Base-by-base conservation (phyloP, 2,113 vertebrate species). In the Scopus umbretta region DNA sequence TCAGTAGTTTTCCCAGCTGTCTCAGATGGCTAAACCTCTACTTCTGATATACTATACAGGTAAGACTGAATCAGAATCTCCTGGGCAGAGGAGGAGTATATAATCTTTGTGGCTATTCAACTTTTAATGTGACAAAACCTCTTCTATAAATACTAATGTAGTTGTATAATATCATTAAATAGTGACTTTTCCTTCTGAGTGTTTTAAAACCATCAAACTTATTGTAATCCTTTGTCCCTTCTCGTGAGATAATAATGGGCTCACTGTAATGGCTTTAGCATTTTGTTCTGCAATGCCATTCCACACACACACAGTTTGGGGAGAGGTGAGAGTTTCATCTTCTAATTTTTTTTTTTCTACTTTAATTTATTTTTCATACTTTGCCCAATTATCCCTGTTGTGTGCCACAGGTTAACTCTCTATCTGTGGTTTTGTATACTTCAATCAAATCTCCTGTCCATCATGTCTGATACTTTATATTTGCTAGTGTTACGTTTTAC, bases 271-370 rank as follows among this genome's bases (percentile, higher is more conserved):
- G 27, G 14, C 29, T 68, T 90, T 22, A 40, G 20, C 47, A 9
- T 61, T 62, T 38, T 79, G 17, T n/a, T 81, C 26, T 75, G 32
- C 49, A 9, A 45, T 49, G 40, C 34, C 58, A 6, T 12, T 45
- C n/a, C 17, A 21, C 1, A 1, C 21, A 17, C 3, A 3, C 6
- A 3, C 13, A 29, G 11, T 34, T 1, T 73, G 11, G 22, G 42
- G 25, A 45, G 16, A 34, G 13, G 36, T 7, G 38, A 56, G 22
- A 80, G 15, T 30, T 79, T 68, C 19, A 52, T 7, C 47, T 81
- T 81, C 50, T 40, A 6, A 7, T 34, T 50, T 34, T 18, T 27
- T 21, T 49, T 71, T 34, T 19, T 21, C 42, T 62, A 9, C 36
- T 71, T 88, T 65, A 52, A 67, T 86, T 82, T 1, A 0, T n/a